These are phyloP conservation scores for Diogma glabrata DNA, from an alignment of 2,888 invertebrate species.

Conservation along the genomic window DNA sequence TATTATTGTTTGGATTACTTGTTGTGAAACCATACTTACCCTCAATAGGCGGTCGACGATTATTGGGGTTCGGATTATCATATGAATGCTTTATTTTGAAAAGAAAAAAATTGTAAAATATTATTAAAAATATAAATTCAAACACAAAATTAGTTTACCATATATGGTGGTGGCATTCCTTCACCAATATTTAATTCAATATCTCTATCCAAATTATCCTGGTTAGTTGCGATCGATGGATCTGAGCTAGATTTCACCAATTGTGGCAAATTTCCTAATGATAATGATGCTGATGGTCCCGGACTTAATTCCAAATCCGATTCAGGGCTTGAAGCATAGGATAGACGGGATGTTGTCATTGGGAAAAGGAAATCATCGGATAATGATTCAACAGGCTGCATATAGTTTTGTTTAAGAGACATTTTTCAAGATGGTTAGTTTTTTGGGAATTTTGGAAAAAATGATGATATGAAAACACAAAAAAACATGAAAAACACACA, in stretches of 20 bases:
- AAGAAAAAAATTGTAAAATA: not conserved
- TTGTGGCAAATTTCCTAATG: conserved; percentile 44
- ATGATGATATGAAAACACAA: too few relatives aligned
- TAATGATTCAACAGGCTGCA: conserved; percentile 89
- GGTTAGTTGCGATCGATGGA: conserved; percentile 88
- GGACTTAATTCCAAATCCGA: conserved; percentile 85
- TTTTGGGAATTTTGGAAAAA: too few relatives aligned
- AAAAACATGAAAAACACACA: conserved; percentile 10
- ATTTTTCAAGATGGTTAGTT: conserved; percentile 15
- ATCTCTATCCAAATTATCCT: conserved; percentile 65
- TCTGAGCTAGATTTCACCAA: conserved; percentile 80
- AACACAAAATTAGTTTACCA: conserved; percentile 40
- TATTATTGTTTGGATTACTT: conserved; percentile 31
- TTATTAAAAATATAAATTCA: not conserved
- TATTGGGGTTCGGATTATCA: conserved; percentile 28
- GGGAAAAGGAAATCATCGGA: conserved; percentile 99
- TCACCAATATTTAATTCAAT: conserved; percentile 46
- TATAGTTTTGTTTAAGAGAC: conserved; percentile 15
- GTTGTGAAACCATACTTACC: conserved; percentile 52
- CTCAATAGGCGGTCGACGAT: conserved; percentile 39
- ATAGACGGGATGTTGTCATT: conserved; percentile 88
- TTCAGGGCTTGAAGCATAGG: conserved; percentile 93
- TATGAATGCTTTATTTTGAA: conserved; percentile 30
- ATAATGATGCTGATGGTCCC: conserved; percentile 49
- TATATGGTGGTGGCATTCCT: conserved; percentile 73